Conservation (phyloP, 2,797 vertebrate species). For the Monodelphis domestica region DNA sequence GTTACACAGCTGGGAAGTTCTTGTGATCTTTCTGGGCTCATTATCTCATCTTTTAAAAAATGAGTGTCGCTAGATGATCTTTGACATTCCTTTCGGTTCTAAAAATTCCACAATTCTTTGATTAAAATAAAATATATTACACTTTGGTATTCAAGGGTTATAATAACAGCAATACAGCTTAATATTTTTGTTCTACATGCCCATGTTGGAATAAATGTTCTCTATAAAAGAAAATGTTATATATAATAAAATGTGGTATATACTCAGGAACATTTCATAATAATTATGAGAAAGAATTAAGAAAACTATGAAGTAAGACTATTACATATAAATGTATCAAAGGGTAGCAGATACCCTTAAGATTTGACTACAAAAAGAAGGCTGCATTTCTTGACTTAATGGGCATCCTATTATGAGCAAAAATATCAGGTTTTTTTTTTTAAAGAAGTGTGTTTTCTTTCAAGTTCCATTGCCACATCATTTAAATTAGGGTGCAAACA, state of each 20-base stretch:
- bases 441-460: neutral
- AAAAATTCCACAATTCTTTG: neutral
- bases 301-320: neutral
- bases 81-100: neutral
- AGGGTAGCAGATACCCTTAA: neutral
- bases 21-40: neutral
- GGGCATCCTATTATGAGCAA: neutral
- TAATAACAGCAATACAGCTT: neutral
- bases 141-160: neutral
- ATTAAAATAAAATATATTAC: neutral
- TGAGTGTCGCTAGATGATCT: neutral
- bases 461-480: neutral
- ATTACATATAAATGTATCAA: neutral
- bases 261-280: neutral
- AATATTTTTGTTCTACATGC: neutral
- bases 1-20: neutral
- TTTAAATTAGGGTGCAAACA: neutral
- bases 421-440: neutral
- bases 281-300: neutral
- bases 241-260: neutral
- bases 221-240: neutral
- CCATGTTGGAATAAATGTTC: neutral
- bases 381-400: neutral
- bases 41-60: neutral
- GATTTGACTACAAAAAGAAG: neutral